Evolutionary conservation across 2,113 vertebrate species (phyloP), one percentile per base, ranked within the genome.

Genomic region (Ailuropoda melanoleuca): DNA sequence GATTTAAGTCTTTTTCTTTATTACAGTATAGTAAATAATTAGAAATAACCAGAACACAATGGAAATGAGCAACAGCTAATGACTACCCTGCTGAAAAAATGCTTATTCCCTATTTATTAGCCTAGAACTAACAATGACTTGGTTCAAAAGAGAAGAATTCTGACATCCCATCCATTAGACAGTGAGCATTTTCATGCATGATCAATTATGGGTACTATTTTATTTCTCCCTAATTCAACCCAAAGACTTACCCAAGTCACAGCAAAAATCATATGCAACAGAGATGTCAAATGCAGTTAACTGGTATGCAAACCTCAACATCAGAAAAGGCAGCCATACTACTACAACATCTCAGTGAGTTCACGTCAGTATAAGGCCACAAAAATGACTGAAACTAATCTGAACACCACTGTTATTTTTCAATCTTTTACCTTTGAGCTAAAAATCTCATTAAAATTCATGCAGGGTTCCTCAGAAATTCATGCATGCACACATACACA

Each of bases 11-110:
- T 53, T 97, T 97, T 96, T 82, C 39, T 93, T 31, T 75, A 58
- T 84, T 97, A 29, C 9, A 58, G 37, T 77, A 58, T 70, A 96
- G 74, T 70, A 97, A 97, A 96, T 96, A 92, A 93, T 93, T 90
- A 96, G 13, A 95, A 95, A 96, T 95, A 86, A 94, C 91, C 84
- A 70, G 56, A 93, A 96, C 46, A 92, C 31, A 97, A 48, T 86
- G 37, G 12, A 85, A 90, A 93, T 77, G 34, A n/a, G 19, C 56
- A 81, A 96, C 43, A 82, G 75, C 72, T 85, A 95, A 96, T 88
- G 90, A 72, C 17, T 17, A 58, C 46, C 37, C 23, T 74, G 58
- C 60, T 92, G 92, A 85, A 86, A 96, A 93, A 77, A 92, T 6
- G 23, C 15, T 23, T 64, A 72, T 46, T 75, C 15, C 10, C 64